These are phyloP conservation scores for Nemoura dubitans DNA, from an alignment of 2,888 invertebrate genomes.

Conservation along the genomic window DNA sequence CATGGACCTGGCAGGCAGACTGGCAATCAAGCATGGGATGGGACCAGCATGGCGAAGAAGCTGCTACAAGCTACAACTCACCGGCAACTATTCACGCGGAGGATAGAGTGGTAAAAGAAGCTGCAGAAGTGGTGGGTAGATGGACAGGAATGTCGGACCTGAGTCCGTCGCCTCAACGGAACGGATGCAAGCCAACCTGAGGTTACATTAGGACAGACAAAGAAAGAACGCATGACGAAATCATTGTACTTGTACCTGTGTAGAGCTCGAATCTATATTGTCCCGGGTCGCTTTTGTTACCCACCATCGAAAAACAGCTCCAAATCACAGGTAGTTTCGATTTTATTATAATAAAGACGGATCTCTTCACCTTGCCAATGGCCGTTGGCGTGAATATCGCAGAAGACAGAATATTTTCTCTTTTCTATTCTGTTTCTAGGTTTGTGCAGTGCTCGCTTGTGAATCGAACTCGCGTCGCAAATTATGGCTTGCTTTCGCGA, in stretches of 20 bases:
- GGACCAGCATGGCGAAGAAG: background rate
- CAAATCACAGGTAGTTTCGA: background rate
- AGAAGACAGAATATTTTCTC: background rate
- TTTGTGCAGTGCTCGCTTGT: background rate
- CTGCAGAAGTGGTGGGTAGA: conserved; percentile 12
- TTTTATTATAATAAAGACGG: background rate
- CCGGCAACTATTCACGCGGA: background rate
- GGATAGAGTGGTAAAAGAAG: conserved; percentile 12
- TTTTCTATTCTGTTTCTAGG: background rate
- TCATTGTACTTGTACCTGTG: background rate
- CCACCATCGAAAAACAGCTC: background rate
- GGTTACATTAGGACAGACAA: conserved; percentile 12
- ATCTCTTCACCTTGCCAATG: background rate
- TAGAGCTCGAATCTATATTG: conserved; percentile 1
- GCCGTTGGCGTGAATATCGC: background rate
- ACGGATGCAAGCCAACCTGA: background rate
- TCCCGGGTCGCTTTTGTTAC: background rate
- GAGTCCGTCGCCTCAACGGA: background rate
- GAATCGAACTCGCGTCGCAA: background rate
- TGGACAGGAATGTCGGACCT: background rate
- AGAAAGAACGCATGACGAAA: background rate
- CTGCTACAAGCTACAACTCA: too few species aligned
- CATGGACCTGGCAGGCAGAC: background rate
- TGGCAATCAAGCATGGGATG: background rate
- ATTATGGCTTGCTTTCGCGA: background rate